phyloP scores from a whole-genome alignment of 2,797 vertebrate genomes.

The Eidolon dupreanum region DNA sequence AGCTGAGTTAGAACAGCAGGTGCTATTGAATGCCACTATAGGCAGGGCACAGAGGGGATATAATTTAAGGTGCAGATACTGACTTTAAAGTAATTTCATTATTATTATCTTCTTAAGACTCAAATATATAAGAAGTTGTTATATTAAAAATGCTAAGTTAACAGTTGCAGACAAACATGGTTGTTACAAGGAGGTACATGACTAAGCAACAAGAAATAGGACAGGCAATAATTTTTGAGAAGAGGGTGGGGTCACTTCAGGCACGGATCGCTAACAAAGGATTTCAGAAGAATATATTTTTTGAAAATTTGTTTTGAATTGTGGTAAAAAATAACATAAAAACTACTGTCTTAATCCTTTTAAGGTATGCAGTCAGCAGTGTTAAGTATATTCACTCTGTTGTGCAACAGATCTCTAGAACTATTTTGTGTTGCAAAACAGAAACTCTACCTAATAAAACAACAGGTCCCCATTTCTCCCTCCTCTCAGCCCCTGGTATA shows the following conservation, averaged over 20 bases:
- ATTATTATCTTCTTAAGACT: background rate
- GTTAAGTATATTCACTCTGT: background rate
- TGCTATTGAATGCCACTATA: background rate
- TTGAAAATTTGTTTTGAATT: background rate
- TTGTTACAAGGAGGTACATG: background rate
- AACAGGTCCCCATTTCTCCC: background rate
- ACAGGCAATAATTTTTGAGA: background rate
- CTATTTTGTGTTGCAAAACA: background rate
- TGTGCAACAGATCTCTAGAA: background rate
- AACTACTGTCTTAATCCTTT: background rate
- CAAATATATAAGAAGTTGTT: background rate
- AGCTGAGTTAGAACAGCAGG: background rate
- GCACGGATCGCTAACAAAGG: background rate
- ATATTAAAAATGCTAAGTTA: background rate
- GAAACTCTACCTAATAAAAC: background rate
- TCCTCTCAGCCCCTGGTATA: background rate
- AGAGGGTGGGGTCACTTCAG: background rate
- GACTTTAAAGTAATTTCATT: conserved; percentile 36
- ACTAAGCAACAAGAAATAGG: background rate
- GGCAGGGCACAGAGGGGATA: background rate
- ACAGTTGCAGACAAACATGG: background rate
- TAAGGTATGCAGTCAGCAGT: background rate
- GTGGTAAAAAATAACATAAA: background rate
- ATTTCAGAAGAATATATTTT: background rate
- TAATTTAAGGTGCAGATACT: background rate